Evolutionary conservation across 2,888 invertebrate species (phyloP).

Genomic region (Lapara coniferarum): DNA sequence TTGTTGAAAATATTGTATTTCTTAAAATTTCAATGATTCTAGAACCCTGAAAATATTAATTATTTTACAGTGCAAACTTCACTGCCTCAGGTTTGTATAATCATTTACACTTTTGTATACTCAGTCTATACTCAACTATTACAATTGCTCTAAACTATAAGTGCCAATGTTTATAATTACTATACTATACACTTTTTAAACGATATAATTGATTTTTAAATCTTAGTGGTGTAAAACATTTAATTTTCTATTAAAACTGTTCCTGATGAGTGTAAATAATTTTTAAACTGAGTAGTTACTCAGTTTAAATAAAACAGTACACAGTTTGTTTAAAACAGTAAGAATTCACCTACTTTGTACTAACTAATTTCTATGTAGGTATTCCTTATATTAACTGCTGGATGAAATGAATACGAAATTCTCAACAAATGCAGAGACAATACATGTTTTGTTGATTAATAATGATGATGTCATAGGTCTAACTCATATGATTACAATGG

Average conservation of each 20-base stretch:
- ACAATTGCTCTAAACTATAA: slow-evolving; percentile 6
- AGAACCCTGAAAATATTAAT: background rate
- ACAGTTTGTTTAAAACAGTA: too few relatives aligned
- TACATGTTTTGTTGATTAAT: slow-evolving; percentile 14
- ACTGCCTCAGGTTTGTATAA: slow-evolving; percentile 12
- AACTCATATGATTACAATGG: slow-evolving; percentile 25
- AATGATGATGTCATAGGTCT: slow-evolving; percentile 23
- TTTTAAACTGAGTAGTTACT: background rate
- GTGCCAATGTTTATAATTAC: slow-evolving; percentile 26
- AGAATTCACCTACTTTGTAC: background rate
- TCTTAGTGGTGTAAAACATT: slow-evolving; percentile 2
- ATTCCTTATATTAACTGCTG: slow-evolving; percentile 14
- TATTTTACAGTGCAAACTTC: background rate
- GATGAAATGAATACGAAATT: slow-evolving; percentile 8
- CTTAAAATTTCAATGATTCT: too few relatives aligned
- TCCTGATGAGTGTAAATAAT: background rate
- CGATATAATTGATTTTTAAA: background rate
- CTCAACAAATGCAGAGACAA: slow-evolving; percentile 5
- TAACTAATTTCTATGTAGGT: slow-evolving; percentile 11
- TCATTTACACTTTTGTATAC: slow-evolving; percentile 22
- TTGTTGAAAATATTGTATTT: too few relatives aligned
- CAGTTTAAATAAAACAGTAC: too few relatives aligned
- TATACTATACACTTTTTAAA: slow-evolving; percentile 3
- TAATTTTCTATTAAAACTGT: slow-evolving; percentile 1
- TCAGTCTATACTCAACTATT: slow-evolving; percentile 28